Percentiles rank a stretch among this genome's conserved stretches.
These are phyloP conservation scores for Phortica okadai DNA, from an alignment of 2,888 invertebrate genomes.

Conservation along the genomic window DNA sequence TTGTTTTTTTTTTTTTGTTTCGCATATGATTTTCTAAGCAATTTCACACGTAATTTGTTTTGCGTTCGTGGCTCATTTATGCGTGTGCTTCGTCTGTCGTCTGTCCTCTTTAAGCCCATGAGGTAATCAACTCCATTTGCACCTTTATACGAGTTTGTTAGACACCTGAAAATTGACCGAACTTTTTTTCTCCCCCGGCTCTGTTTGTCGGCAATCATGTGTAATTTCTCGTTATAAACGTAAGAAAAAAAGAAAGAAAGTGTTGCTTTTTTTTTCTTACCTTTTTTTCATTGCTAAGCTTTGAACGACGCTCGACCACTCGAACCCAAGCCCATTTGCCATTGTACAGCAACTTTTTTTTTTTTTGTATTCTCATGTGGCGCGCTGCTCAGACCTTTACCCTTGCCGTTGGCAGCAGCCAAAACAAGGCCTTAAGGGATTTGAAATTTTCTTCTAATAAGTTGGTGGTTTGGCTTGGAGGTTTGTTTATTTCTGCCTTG, in stretches of 20 bases:
- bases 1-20: no score
- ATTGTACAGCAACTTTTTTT: neutral
- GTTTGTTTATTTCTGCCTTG: neutral
- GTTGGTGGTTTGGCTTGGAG: neutral
- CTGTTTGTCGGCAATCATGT: neutral
- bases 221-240: neutral
- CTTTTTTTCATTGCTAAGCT: no score
- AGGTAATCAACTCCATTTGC: neutral
- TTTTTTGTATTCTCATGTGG: neutral
- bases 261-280: no score
- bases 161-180: neutral
- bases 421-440: conserved; percentile 42
- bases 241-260: no score
- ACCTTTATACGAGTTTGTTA: no score
- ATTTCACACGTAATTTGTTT: conserved; percentile 62
- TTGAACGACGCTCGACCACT: no score
- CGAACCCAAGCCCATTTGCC: neutral
- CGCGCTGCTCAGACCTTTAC: neutral
- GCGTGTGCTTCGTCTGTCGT: neutral
- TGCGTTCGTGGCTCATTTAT: conserved; percentile 46
- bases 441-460: conserved; percentile 43
- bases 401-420: neutral
- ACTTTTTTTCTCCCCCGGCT: neutral
- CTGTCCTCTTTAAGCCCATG: neutral
- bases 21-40: conserved; percentile 49